phyloP scores from a whole-genome alignment of 1,140 invertebrate species.

The Pseudomyrmex concolor region DNA sequence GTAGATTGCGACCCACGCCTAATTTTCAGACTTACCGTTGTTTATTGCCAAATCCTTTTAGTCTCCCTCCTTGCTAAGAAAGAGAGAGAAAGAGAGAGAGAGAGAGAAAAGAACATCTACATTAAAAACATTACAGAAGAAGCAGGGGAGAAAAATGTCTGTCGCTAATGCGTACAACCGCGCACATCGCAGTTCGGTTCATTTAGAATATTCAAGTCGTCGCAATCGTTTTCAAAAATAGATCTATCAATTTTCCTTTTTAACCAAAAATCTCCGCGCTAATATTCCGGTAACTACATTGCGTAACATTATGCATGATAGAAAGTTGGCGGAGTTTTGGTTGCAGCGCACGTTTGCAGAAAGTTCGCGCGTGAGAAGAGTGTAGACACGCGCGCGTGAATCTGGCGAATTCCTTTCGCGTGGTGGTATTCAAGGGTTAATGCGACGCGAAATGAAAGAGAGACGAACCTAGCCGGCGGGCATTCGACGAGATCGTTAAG shows the following conservation, averaged over 20 bases:
- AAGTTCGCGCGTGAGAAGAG: not conserved
- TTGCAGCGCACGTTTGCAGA: not conserved
- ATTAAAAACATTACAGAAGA: conserved; percentile 69
- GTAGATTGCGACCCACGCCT: conserved; percentile 76
- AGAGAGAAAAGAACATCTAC: conserved; percentile 17
- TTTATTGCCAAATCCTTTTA: conserved; percentile 85
- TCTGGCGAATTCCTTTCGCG: not conserved
- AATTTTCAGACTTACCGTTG: conserved; percentile 81
- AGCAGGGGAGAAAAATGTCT: conserved; percentile 32
- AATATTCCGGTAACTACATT: not conserved
- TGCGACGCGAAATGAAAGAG: conserved; percentile 62
- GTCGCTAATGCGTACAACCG: conserved; percentile 49
- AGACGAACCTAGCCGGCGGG: conserved; percentile 59
- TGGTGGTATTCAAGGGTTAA: conserved; percentile 26
- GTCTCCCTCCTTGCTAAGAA: conserved; percentile 44
- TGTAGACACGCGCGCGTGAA: not conserved
- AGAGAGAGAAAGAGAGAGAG: conserved; percentile 6
- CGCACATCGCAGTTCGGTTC: conserved; percentile 8
- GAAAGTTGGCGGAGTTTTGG: not conserved
- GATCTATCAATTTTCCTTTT: not conserved
- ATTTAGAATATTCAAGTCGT: conserved; percentile 5
- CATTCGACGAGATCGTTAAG: conserved; percentile 64
- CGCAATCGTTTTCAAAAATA: conserved; percentile 44
- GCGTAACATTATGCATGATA: not conserved
- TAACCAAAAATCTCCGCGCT: not conserved